These are phyloP conservation scores for Ptychobarbus kaznakovi DNA, from an alignment of 2,797 vertebrate genomes.

Conservation along the genomic window DNA sequence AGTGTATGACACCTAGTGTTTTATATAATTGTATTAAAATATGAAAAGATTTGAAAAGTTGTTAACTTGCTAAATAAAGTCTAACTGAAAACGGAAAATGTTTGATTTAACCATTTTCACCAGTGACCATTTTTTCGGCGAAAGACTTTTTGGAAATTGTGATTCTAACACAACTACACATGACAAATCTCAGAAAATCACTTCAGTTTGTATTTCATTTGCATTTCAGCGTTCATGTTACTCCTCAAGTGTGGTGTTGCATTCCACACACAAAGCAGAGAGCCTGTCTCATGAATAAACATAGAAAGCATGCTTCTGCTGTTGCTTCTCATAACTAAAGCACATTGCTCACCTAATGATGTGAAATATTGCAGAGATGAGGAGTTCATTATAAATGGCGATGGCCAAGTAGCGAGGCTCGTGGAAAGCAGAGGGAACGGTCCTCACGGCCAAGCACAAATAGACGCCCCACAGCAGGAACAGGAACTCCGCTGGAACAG, in stretches of 20 bases:
- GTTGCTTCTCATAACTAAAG: neutral
- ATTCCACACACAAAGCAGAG: conserved; percentile 8
- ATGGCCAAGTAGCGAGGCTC: conserved; percentile 97
- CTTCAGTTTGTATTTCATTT: neutral
- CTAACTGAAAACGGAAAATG: neutral
- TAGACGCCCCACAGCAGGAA: conserved; percentile 98
- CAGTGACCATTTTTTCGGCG: neutral
- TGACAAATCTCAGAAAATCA: neutral
- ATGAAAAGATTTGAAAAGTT: neutral
- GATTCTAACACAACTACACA: neutral
- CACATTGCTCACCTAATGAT: conserved; percentile 86
- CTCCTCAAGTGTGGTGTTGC: conserved; percentile 10
- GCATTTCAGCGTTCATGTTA: neutral
- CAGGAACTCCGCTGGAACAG: conserved; percentile 89
- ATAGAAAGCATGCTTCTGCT: neutral
- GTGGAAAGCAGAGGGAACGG: conserved; percentile 95
- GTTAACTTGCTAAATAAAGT: neutral
- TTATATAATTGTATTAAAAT: no score
- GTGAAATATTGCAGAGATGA: conserved; percentile 95
- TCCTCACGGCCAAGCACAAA: conserved; percentile 96
- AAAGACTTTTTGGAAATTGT: neutral
- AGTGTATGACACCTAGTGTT: neutral
- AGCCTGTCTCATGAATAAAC: conserved; percentile 19
- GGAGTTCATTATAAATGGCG: conserved; percentile 97
- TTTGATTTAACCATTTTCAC: neutral